Evolutionary conservation across 2,113 vertebrate species (phyloP).

Genomic region (Scatophagus argus): DNA sequence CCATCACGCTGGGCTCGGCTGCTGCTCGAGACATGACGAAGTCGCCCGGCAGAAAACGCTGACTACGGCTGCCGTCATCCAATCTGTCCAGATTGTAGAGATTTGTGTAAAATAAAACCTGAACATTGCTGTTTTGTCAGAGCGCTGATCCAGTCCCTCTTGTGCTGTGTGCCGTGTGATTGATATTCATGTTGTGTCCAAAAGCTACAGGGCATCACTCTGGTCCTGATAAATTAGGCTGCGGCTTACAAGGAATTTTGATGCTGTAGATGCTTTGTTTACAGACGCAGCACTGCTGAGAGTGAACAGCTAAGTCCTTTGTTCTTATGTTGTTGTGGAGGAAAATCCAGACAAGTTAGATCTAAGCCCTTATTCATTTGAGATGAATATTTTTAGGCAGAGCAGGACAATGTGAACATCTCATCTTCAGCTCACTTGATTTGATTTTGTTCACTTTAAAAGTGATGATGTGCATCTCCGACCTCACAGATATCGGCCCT

Average conservation of each 20-base stretch:
- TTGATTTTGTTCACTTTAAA: not conserved
- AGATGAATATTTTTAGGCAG: not conserved
- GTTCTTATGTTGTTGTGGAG: constrained; percentile 5
- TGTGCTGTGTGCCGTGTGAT: constrained; percentile 19
- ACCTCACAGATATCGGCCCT: constrained; percentile 88
- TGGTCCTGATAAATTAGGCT: constrained; percentile 31
- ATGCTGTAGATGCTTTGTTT: constrained; percentile 13
- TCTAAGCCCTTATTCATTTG: not conserved
- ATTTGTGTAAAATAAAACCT: constrained; percentile 38
- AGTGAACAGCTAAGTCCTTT: constrained; percentile 10
- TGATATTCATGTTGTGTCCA: constrained; percentile 24
- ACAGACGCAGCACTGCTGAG: constrained; percentile 9
- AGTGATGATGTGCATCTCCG: constrained; percentile 19
- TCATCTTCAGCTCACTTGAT: not conserved
- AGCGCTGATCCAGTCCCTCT: not conserved
- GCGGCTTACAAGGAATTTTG: constrained; percentile 25
- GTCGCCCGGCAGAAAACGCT: constrained; percentile 23
- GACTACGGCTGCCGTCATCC: constrained; percentile 32
- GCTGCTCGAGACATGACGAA: constrained; percentile 12
- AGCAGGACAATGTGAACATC: not conserved
- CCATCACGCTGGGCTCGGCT: constrained; percentile 37
- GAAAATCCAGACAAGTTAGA: not conserved
- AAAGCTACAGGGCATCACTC: constrained; percentile 34
- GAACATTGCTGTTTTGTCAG: constrained; percentile 14
- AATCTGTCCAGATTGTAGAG: constrained; percentile 8